Evolutionary conservation across 2,113 vertebrate species (phyloP).

Genomic region (Myrmophylax atrothorax): DNA sequence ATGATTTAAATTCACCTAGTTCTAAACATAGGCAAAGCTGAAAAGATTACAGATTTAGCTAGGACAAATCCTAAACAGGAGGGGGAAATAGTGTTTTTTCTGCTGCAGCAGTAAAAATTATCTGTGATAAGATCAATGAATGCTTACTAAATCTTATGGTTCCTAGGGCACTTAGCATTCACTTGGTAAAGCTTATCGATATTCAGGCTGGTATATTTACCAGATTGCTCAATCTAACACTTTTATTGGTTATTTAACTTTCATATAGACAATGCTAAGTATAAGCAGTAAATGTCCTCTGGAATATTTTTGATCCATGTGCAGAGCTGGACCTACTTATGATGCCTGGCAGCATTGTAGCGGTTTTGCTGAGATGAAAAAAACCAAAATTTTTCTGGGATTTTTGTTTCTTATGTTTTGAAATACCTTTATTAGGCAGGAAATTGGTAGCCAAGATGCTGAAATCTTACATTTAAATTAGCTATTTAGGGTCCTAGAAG

Average conservation of each 20-base stretch:
- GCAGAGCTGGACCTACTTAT: not conserved
- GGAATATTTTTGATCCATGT: not conserved
- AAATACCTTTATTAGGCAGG: not conserved
- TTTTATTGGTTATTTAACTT: not conserved
- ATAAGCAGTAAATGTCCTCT: not conserved
- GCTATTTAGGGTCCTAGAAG: not conserved
- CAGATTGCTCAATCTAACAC: not conserved
- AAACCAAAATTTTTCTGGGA: not conserved
- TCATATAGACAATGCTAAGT: not conserved
- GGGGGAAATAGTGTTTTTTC: not conserved
- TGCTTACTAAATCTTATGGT: not conserved
- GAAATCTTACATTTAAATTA: not conserved
- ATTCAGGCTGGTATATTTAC: not conserved
- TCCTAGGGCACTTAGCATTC: not conserved
- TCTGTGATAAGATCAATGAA: not conserved
- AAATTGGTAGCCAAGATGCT: not conserved
- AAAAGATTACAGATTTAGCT: not conserved
- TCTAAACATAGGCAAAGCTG: not conserved
- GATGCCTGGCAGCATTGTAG: not conserved
- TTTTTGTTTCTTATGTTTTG: not conserved
- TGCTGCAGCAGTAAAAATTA: not conserved
- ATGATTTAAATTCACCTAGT: not conserved
- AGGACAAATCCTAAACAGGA: not conserved
- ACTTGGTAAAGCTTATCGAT: not conserved
- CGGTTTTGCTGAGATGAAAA: not conserved